Base-by-base conservation (phyloP, 2,888 invertebrate genomes). In the Cryptocheilus praepositus region DNA sequence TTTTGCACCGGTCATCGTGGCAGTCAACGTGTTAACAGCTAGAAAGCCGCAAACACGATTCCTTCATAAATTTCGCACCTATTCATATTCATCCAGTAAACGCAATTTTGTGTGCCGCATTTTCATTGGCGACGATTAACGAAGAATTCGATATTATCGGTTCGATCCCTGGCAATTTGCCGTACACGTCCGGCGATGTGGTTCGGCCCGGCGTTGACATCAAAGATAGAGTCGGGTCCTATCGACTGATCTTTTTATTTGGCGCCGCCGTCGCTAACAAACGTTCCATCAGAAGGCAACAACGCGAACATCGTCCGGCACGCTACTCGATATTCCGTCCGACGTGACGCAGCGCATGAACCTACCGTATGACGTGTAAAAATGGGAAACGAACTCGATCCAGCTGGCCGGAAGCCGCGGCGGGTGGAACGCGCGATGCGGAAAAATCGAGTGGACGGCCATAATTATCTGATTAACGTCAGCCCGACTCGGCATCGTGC, bases 371-470 rank as follows among this genome's bases (percentile, higher is more conserved):
- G 56, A 59, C 62, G 56, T 62, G 64, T 66, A 70, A 73, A 75
- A 67, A 73, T 49, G 3, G 67, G 61, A 69, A 69, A 65, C 67
- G 64, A 53, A 61, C 43, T 43, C 57, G 61, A 55, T 54, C 65
- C 79, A 80, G 64, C 78, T 79, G 79, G 70, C 73, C 76, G 74
- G 77, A 76, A 73, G 68, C 61, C 65, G 59, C 46, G 53, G 65
- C 43, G 60, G 57, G 45, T 11, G 13, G 16, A 49, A 18, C 13
- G n/a, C 65, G 44, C 53, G 44, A 64, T 51, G 59, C 60, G 60
- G 71, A 63, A 71, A 69, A 73, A 73, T 62, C 72, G 68, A 70
- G 44, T 62, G 55, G 57, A 46, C 67, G 56, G 67, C 63, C 55
- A 71, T 76, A 75, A 76, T 76, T 73, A 75, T 73, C 46, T 62